phyloP scores from a whole-genome alignment of 2,113 vertebrate species.

The Paedocypris sp. region DNA sequence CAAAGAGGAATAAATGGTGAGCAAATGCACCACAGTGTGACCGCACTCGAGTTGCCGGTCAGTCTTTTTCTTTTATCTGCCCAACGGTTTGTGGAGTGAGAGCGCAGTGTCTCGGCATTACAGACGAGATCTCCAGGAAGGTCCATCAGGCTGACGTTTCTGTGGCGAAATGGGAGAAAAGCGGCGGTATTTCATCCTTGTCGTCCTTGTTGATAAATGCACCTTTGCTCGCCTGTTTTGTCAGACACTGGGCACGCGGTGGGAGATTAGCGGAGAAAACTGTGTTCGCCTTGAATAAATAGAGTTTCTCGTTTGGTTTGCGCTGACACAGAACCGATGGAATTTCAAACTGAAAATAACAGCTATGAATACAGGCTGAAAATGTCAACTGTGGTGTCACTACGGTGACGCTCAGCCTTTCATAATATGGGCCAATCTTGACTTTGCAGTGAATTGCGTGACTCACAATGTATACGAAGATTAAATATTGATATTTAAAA shows the following conservation, averaged over 20 bases:
- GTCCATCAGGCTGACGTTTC: conserved; percentile 6
- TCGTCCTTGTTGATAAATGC: conserved; percentile 29
- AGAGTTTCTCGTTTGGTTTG: neutral
- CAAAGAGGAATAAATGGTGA: neutral
- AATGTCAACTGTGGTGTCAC: neutral
- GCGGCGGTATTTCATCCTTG: conserved; percentile 32
- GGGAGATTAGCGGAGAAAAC: conserved; percentile 2
- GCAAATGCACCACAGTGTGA: neutral
- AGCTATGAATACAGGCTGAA: neutral
- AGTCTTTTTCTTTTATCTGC: neutral
- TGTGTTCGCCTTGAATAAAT: conserved; percentile 12
- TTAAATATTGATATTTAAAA: no score
- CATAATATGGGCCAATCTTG: no score
- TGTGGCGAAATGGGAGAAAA: conserved; percentile 24
- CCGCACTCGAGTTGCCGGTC: neutral
- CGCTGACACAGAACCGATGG: neutral
- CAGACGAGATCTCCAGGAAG: conserved; percentile 8
- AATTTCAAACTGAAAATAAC: neutral
- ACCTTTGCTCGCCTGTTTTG: conserved; percentile 32
- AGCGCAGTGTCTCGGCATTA: conserved; percentile 7
- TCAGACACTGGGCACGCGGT: conserved; percentile 18
- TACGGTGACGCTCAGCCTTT: no score
- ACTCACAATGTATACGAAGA: no score
- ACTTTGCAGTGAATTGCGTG: no score
- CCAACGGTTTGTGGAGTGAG: conserved; percentile 5